Conservation (phyloP, 1,140 invertebrate species). For the Lordiphosa mommai region DNA sequence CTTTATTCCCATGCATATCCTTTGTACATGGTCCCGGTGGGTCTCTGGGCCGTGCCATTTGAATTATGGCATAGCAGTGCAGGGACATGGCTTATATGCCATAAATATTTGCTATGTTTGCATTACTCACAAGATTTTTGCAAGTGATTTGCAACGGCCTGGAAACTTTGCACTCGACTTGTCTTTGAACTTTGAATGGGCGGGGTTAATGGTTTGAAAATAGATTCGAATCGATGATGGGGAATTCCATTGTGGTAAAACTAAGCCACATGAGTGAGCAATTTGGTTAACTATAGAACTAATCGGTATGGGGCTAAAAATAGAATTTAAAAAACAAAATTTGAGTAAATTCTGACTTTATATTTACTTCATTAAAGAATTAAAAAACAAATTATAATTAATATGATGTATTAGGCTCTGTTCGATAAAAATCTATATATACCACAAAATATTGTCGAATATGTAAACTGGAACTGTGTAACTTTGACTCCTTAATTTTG, state of each 20-base stretch:
- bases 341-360: no score
- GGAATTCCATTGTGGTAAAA: slow-evolving; percentile 5
- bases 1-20: slow-evolving; percentile 21
- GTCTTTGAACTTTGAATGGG: slow-evolving; percentile 19
- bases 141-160: slow-evolving; percentile 69
- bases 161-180: slow-evolving; percentile 64
- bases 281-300: no score
- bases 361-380: no score
- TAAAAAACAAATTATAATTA: no score
- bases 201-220: slow-evolving; percentile 16
- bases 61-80: slow-evolving; percentile 74
- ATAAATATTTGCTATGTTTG: slow-evolving; percentile 75
- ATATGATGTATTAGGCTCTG: no score
- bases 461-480: no score
- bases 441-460: no score
- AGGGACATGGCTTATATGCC: slow-evolving; percentile 64
- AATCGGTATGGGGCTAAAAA: no score
- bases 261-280: no score
- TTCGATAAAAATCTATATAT: no score
- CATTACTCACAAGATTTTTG: slow-evolving; percentile 71
- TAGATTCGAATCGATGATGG: slow-evolving; percentile 45
- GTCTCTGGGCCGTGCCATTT: slow-evolving; percentile 48
- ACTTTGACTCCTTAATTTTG: no score
- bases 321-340: no score
- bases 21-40: slow-evolving; percentile 25